Base-by-base conservation (phyloP, 35 echinoderm and acorn worm genomes). In the Apostichopus japonicus region DNA sequence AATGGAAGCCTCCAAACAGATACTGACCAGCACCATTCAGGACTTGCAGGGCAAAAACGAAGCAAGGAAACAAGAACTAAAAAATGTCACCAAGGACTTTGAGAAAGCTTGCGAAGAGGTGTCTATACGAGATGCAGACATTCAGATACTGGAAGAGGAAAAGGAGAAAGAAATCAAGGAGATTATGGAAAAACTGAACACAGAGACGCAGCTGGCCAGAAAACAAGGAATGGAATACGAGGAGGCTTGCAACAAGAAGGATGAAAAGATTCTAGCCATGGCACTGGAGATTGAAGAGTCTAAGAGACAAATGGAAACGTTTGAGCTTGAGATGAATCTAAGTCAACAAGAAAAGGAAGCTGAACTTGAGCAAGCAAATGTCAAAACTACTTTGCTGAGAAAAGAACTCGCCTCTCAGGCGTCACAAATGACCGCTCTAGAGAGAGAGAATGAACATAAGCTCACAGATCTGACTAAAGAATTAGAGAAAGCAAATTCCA, bases 131-230 rank as follows among this genome's bases (percentile, higher is more conserved):
- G 86, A 89, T 23, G 86, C 86, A 13, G 86, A 89, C 56, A 89
- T 89, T 13, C 86, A 89, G 22, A 89, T 89, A 24, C 67, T 89
- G 19, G 86, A 89, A 51, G 86, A 89, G 86, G 86, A 89, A 14
- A 89, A 89, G 86, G 86, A 89, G 22, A 89, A 89, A 54, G 86
- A 89, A 53, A 89, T 89, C n/a, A 2, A 25, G 72, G 86, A 89
- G 53, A 72, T 89, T 17, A 53, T 89, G 65, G 86, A 72, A 6
- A 89, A 89, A 17, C 63, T 89, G 7, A 89, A 89, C 19, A 25
- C 21, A 22, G 86, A 61, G 9, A 89, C 25, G 15, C 27, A 67
- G 6, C 59, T 89, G n/a, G 86, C 61, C 8, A 67, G 86, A 17
- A 62, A 24, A 56, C 86, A 72, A 54, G 63, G 23, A 52, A 3